Conservation (phyloP, 1,140 invertebrate genomes). For the Akabosia matsudoensis region DNA sequence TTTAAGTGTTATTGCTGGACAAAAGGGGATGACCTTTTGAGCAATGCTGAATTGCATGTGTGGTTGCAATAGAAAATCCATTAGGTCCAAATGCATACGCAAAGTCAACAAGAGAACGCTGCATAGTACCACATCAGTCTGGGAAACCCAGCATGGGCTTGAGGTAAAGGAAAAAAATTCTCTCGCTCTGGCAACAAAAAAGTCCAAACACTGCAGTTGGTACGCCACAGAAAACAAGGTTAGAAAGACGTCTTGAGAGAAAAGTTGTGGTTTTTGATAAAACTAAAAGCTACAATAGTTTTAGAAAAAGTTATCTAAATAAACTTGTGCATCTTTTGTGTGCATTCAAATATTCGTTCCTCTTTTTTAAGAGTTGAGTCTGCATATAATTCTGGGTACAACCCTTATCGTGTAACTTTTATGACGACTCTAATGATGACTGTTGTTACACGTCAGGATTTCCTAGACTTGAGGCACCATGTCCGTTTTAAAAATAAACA, state of each 20-base stretch:
- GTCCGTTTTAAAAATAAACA: no score
- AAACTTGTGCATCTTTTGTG: not conserved
- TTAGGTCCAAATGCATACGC: not conserved
- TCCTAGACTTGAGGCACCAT: not conserved
- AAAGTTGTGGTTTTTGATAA: not conserved
- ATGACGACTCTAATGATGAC: constrained; percentile 2
- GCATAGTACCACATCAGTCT: no score
- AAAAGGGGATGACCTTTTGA: not conserved
- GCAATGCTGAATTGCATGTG: not conserved
- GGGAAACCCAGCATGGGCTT: no score
- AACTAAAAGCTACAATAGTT: not conserved
- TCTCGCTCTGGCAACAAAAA: no score
- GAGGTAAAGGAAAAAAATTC: no score
- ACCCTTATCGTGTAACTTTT: not conserved
- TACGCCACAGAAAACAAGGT: no score
- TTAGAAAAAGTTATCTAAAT: not conserved
- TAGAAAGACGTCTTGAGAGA: no score
- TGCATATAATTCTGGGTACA: no score
- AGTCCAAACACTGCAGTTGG: no score
- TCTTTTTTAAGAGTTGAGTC: no score
- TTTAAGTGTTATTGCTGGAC: not conserved
- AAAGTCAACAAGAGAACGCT: not conserved
- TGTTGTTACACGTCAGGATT: not conserved
- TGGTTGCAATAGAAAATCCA: not conserved
- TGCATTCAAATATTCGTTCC: not conserved